Base-by-base conservation (phyloP, 2,797 vertebrate species). In the Megalops cyprinoides region DNA sequence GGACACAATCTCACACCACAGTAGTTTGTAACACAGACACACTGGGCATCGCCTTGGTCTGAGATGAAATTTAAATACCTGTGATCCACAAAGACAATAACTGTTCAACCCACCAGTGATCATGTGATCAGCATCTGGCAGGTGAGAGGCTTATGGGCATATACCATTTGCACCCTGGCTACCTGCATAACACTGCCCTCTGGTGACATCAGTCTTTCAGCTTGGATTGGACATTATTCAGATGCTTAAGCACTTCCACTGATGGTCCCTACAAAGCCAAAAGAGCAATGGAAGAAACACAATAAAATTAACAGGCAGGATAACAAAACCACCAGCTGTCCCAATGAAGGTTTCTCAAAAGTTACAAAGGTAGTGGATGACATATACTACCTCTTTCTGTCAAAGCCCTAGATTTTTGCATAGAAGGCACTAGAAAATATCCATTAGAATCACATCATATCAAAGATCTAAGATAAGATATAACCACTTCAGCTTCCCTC, bases 361-460 rank as follows among this genome's bases (percentile, higher is more conserved):
- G 53, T 58, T 34, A 53, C n/a, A 78, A 78, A 37, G 39, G 20
- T 37, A 76, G 31, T 23, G 28, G 49, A 49, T 49, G 28, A 69
- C 15, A 51, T 49, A 39, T 55, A 20, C 7, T 39, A 48, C 15
- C 18, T 69, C 44, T 28, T 65, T n/a, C 15, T 12, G 14, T n/a
- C 51, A 53, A 37, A 28, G 14, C 65, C 67, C 55, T 55, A 28
- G 56, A 56, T n/a, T n/a, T n/a, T n/a, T n/a, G n/a, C n/a, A n/a
- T n/a, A n/a, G n/a, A n/a, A n/a, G n/a, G n/a, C n/a, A n/a, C n/a
- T n/a, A n/a, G n/a, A n/a, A 60, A 83, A 67, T 84, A 82, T 87
- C 79, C 87, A 78, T 80, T 80, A 44, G 79, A 55, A 55, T 37
- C 31, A 56, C 77, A 71, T 82, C n/a, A 48, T 73, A 74, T 83